A percentile compares a stretch with the other conserved stretches of the same genome.
phyloP scores from a whole-genome alignment of 2,113 vertebrate genomes.

The Pelecanoides urinatrix region DNA sequence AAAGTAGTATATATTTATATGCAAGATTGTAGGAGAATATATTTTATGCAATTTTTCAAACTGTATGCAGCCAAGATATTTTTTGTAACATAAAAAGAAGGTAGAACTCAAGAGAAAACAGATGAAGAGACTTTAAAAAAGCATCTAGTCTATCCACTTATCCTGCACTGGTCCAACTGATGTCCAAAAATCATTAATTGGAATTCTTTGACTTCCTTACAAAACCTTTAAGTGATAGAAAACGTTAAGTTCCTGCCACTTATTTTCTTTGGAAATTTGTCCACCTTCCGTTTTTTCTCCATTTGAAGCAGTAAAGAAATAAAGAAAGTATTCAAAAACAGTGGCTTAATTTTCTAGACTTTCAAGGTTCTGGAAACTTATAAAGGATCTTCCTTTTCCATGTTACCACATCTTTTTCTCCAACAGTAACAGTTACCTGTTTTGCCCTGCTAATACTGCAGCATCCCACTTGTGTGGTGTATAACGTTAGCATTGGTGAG shows the following conservation, averaged over 20 bases:
- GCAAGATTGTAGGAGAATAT: background rate
- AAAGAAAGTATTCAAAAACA: background rate
- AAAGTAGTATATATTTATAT: background rate
- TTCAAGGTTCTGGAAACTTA: background rate
- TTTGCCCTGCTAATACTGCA: background rate
- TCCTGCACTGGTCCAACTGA: background rate
- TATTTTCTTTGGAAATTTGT: background rate
- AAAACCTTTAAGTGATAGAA: background rate
- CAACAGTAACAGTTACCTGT: background rate
- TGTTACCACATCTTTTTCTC: background rate
- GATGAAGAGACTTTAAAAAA: background rate
- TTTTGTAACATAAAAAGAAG: background rate
- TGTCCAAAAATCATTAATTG: background rate
- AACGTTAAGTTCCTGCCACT: background rate
- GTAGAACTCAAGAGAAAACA: background rate
- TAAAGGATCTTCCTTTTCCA: background rate
- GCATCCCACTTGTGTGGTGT: background rate
- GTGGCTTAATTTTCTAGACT: background rate
- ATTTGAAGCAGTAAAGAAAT: background rate
- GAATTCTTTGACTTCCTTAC: background rate
- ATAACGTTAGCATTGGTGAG: rapidly evolving
- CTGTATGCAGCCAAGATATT: background rate
- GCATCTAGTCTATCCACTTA: background rate
- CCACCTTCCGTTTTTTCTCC: background rate
- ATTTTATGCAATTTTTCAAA: background rate